These are phyloP conservation scores for Cephalopterus ornatus DNA, from an alignment of 2,113 vertebrate genomes.

Conservation along the genomic window DNA sequence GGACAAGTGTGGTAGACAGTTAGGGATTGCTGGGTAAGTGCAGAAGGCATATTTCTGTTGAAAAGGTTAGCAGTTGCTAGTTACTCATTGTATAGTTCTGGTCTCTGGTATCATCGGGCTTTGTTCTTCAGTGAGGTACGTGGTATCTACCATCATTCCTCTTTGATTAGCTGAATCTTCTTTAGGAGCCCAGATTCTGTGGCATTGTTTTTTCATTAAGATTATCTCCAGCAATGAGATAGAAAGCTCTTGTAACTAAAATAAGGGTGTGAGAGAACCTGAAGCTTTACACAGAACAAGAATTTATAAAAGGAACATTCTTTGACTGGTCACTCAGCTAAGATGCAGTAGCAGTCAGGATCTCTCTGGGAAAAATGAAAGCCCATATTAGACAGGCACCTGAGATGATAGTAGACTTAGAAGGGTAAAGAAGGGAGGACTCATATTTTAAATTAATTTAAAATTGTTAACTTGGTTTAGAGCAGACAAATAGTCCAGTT, in stretches of 20 bases:
- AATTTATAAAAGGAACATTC: neutral
- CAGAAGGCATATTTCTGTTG: neutral
- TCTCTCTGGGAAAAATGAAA: neutral
- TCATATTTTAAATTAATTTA: neutral
- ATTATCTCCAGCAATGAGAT: neutral
- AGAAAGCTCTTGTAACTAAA: neutral
- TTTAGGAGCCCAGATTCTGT: neutral
- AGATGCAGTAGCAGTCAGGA: neutral
- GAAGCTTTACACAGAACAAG: neutral
- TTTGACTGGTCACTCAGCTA: neutral
- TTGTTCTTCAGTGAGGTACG: neutral
- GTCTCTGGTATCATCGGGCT: neutral
- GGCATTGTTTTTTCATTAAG: neutral
- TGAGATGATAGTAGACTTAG: neutral
- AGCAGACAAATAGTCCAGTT: neutral
- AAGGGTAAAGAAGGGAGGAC: neutral
- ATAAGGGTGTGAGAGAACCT: neutral
- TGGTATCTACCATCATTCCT: neutral
- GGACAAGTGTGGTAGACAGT: neutral
- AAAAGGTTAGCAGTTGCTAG: neutral
- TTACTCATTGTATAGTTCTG: neutral
- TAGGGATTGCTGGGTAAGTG: neutral
- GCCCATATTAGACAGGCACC: fast-evolving
- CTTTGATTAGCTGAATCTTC: neutral
- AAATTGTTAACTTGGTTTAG: neutral